Evolutionary conservation across 2,797 vertebrate genomes (phyloP), one percentile per base, ranked within the genome.

Genomic region (Lates japonicus): DNA sequence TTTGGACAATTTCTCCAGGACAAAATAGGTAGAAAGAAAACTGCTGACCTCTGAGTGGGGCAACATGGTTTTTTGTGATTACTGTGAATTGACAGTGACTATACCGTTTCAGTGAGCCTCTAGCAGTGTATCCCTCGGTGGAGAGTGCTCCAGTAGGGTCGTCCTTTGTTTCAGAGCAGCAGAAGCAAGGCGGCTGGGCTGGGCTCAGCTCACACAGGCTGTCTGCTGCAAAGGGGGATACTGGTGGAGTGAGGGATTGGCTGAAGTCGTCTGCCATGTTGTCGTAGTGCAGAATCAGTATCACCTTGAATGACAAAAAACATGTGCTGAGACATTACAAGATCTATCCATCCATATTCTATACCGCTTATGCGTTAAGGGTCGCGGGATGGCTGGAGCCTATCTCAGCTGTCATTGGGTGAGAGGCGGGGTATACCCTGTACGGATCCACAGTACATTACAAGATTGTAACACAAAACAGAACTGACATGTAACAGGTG

Each of bases 31-130:
- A 10, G 25, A 16, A 37, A 55, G 35, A 66, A 61, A 78, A 59
- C 7, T 17, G 48, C n/a, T 76, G 25, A 62, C 9, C 11, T 65
- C 31, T 1, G n/a, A 49, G 19, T 42, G 46, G 13, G 13, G 19
- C 57, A 48, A 66, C 20, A 1, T 42, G 3, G 9, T 61, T 48
- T 52, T 35, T 1, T 44, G 41, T 8, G 0, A 52, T 69, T 54
- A 14, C 20, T 41, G 31, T 77, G 8, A 68, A 42, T 7, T 48
- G 61, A 74, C n/a, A 61, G 61, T 70, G 46, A 54, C 22, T 16
- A 2, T 93, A 99, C 98, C 98, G 95, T 92, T 98, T 99, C 29
- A 99, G 90, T 60, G 96, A 95, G 3, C 98, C 97, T 79, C 95
- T 95, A 67, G 94, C 90, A 67, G 96, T 82, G 57, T 98, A 98